phyloP scores from a whole-genome alignment of 2,888 invertebrate species.

The Nemotelus pantherinus region DNA sequence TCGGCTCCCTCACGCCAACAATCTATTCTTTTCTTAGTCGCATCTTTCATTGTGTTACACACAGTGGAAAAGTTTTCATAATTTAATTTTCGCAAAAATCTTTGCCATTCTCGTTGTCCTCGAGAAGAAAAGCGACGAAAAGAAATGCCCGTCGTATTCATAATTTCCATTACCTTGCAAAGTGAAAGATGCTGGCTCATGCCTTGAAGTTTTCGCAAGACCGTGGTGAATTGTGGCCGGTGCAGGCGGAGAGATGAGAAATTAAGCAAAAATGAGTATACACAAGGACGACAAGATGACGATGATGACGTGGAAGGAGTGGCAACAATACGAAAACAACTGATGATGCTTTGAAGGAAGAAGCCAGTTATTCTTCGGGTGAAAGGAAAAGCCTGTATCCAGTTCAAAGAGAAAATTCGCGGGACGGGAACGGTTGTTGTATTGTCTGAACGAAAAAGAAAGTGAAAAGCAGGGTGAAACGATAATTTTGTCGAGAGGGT shows the following conservation, averaged over 20 bases:
- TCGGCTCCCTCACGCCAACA: not conserved
- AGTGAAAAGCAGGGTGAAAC: too few species aligned
- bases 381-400: too few species aligned
- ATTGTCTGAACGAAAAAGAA: not conserved
- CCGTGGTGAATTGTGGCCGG: too few species aligned
- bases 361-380: too few species aligned
- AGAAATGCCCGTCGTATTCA: not conserved
- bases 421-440: not conserved
- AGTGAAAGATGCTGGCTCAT: conserved; percentile 12
- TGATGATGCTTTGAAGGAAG: too few species aligned
- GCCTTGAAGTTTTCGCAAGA: not conserved
- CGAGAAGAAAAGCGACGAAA: conserved; percentile 9
- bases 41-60: not conserved
- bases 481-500: too few species aligned
- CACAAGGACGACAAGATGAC: not conserved
- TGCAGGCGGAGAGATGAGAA: too few species aligned
- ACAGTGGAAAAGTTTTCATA: conserved; percentile 33
- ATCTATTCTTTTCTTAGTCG: conserved; percentile 1
- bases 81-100: conserved; percentile 38
- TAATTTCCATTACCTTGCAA: conserved; percentile 16
- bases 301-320: not conserved
- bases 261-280: too few species aligned
- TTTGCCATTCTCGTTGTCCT: not conserved
- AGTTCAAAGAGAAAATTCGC: not conserved
- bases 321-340: not conserved